Base-by-base conservation (phyloP, 2,888 invertebrate species). In the Anarsia innoxiella region DNA sequence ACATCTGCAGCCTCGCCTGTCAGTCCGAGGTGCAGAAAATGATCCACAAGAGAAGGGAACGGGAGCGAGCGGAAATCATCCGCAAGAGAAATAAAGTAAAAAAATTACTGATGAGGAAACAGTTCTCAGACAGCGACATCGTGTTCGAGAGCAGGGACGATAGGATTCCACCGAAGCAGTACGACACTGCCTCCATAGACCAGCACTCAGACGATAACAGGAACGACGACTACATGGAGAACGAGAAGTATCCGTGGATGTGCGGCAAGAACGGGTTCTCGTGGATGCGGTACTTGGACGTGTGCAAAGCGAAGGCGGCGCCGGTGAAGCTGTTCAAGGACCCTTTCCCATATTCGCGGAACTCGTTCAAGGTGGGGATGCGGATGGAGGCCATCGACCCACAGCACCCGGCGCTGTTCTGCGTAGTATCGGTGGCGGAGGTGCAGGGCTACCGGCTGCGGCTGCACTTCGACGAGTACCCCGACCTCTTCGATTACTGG, bases 301-400 rank as follows among this genome's bases (percentile, higher is more conserved):
- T 90, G 48, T 88, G 90, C 43, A 91, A 91, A 59, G 89, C 91
- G 0, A 89, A 90, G 58, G 88, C 90, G 15, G 93, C 93, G 1
- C 93, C 94, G 0, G 86, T 88, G 0, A 92, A 93, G 60, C 76
- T 96, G 12, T 94, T 94, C 61, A 89, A 90, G 49, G 91, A 93
- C 60, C 89, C 92, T 0, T 93, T 93, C 55, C 94, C 95, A 0
- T 88, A 89, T 49, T 87, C 82, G 3, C 88, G 91, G 45, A 95
- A 95, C 74, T 87, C 88, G 15, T 94, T 94, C 57, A 90, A 91
- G 61, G 88, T 92, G 26, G 95, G 95, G 2, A 95, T 96, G 94
- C 93, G 94, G 56, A 66, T 97, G 53, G 97, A 97, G 82, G 97
- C 95, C 2, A 93, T 97, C 29, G 97, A 98, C 79, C 97, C 97